Percentiles rank a stretch among this genome's conserved stretches.
Conservation (phyloP, 2,888 invertebrate species). For the Nesidiocoris tenuis region DNA sequence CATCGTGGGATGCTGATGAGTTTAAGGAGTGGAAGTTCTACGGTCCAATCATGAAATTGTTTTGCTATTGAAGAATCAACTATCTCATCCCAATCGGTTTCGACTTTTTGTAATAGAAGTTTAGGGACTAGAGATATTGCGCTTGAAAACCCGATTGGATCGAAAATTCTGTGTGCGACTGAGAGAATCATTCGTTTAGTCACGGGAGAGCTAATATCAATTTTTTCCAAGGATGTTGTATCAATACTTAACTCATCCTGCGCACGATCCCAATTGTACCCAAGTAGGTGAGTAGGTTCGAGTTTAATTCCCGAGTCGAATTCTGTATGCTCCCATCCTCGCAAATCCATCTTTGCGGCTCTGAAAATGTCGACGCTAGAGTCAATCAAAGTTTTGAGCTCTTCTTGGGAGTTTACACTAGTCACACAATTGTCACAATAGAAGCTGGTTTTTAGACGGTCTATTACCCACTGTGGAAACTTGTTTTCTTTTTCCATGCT, state of each 20-base stretch:
- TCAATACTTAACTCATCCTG: not conserved
- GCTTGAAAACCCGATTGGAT: not conserved
- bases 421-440: conserved; percentile 6
- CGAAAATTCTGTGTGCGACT: not conserved
- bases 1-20: not conserved
- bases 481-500: not conserved
- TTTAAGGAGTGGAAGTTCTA: not conserved
- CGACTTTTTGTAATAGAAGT: not conserved
- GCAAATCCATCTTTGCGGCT: not conserved
- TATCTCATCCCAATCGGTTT: conserved; percentile 2
- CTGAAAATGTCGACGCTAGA: not conserved
- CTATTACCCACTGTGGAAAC: not conserved
- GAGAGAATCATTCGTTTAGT: not conserved
- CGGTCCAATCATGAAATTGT: not conserved
- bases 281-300: not conserved
- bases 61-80: not conserved
- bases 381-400: not conserved
- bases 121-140: not conserved
- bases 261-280: not conserved
- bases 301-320: not conserved
- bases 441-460: not conserved
- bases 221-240: not conserved
- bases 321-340: conserved; percentile 3
- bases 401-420: not conserved
- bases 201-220: not conserved